phyloP scores from a whole-genome alignment of 2,888 invertebrate species.

The Agrochola macilenta region DNA sequence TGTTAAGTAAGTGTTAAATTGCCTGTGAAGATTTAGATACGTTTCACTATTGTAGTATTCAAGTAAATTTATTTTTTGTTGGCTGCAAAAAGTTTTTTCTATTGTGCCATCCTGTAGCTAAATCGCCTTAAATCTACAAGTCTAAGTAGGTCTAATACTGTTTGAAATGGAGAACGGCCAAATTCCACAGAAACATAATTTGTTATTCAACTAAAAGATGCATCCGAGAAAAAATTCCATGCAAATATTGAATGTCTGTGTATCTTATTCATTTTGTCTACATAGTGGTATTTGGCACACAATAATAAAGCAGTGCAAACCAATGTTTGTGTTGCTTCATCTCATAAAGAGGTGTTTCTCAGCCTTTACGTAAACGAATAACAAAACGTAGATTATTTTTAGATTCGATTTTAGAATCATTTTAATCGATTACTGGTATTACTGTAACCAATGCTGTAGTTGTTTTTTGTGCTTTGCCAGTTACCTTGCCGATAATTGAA shows the following conservation, averaged over 20 bases:
- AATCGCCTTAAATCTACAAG: constrained; percentile 7
- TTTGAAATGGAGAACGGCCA: constrained; percentile 19
- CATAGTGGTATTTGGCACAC: constrained; percentile 60
- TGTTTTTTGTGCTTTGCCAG: constrained; percentile 7
- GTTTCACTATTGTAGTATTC: not conserved
- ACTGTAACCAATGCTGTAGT: not conserved
- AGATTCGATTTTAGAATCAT: constrained; percentile 9
- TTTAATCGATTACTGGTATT: constrained; percentile 11
- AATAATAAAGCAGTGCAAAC: constrained; percentile 58
- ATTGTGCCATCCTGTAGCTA: constrained; percentile 10
- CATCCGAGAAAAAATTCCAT: constrained; percentile 25
- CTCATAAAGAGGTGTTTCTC: constrained; percentile 24
- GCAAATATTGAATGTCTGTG: constrained; percentile 48
- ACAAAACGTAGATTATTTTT: constrained; percentile 18
- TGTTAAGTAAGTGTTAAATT: constrained; percentile 15
- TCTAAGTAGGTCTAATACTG: not conserved
- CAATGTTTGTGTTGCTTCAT: constrained; percentile 48
- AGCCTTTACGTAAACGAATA: constrained; percentile 11
- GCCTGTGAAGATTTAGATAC: constrained; percentile 5
- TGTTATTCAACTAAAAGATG: constrained; percentile 19
- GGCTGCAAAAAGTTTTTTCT: constrained; percentile 1
- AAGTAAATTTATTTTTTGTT: constrained; percentile 15
- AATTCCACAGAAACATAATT: constrained; percentile 12
- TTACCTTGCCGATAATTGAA: constrained; percentile 28
- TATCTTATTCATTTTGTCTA: constrained; percentile 37